phyloP scores from a whole-genome alignment of 92 coral and sea anemone species.

The Epizoanthus scotinus region DNA sequence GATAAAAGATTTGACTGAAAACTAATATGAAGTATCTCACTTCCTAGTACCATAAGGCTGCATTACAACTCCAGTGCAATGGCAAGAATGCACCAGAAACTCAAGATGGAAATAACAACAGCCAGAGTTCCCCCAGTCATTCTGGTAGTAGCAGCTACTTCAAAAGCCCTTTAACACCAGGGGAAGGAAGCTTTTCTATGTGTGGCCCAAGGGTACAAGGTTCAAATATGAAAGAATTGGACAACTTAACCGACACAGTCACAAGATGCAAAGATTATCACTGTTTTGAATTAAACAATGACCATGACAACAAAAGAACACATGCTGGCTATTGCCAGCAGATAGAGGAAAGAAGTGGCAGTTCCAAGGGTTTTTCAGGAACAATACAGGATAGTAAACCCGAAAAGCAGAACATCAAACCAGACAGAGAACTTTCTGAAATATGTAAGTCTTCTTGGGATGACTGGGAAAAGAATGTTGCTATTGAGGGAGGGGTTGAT shows the following conservation, averaged over 20 bases:
- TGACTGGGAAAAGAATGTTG: slow-evolving; percentile 81
- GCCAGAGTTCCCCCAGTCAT: background rate
- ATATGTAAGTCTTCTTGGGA: slow-evolving; percentile 56
- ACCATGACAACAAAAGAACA: background rate
- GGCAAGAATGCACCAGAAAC: background rate
- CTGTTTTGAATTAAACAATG: slow-evolving; percentile 27
- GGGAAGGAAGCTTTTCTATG: background rate
- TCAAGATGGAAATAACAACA: background rate
- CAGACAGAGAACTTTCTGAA: background rate
- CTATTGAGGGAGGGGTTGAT: slow-evolving; percentile 50
- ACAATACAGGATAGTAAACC: background rate
- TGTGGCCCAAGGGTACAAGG: background rate
- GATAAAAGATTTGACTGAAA: no score
- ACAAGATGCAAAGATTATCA: background rate
- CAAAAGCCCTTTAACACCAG: background rate
- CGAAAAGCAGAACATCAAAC: background rate
- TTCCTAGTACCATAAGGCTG: background rate
- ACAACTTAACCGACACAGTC: background rate
- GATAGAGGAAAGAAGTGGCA: background rate
- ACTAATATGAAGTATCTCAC: background rate
- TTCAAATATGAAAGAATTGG: background rate
- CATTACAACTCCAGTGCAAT: background rate
- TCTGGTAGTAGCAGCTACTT: background rate
- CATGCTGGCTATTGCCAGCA: background rate
- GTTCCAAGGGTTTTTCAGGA: background rate